Conservation (phyloP, 2,797 vertebrate genomes). For the Atherinosoma microstoma region DNA sequence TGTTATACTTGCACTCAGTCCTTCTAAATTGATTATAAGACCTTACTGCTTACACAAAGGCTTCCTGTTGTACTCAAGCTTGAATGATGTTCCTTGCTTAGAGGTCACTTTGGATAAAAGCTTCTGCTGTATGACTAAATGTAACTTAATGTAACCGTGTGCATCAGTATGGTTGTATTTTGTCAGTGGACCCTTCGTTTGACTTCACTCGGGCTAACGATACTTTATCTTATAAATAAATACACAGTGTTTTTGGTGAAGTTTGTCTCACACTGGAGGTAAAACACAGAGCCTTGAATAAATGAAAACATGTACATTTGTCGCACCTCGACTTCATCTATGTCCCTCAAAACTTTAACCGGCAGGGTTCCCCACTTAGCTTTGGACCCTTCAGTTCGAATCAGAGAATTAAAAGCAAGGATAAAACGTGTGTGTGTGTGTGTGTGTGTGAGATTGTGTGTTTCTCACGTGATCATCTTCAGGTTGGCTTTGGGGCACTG, state of each 20-base stretch:
- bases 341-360: neutral
- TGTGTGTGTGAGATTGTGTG: neutral
- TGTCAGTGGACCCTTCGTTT: neutral
- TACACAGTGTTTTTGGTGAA: neutral
- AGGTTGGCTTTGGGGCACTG: constrained; percentile 92
- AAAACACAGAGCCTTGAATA: neutral
- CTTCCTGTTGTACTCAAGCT: neutral
- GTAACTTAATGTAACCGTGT: neutral
- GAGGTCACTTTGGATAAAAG: constrained; percentile 1
- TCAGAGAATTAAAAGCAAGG: neutral
- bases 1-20: neutral
- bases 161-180: neutral
- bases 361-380: neutral
- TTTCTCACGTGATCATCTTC: constrained; percentile 92
- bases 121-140: constrained; percentile 13
- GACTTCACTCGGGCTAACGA: neutral
- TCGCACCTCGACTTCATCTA: neutral
- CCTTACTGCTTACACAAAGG: neutral
- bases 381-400: neutral
- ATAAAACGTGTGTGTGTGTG: neutral
- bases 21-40: neutral
- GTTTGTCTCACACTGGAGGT: neutral
- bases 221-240: neutral
- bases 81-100: neutral
- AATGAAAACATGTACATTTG: neutral